Percentiles rank a stretch among this genome's conserved stretches.
Conservation (phyloP, 2,797 vertebrate genomes). For the Numenius phaeopus region DNA sequence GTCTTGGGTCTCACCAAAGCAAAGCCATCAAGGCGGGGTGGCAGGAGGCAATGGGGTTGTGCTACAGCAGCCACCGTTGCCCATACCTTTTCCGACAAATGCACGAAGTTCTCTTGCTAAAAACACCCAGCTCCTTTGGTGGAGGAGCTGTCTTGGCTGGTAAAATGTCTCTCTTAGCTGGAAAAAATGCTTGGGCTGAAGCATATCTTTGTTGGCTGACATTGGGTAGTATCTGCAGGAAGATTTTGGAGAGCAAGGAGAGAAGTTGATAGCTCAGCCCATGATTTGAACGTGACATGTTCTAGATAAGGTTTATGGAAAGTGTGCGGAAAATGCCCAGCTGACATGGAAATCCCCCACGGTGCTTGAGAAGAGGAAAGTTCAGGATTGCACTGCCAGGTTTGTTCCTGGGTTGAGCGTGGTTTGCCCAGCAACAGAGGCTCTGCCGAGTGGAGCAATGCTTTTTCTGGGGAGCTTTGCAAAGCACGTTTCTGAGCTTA, state of each 20-base stretch:
- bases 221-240: not conserved
- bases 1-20: not conserved
- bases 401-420: not conserved
- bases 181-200: conserved; percentile 20
- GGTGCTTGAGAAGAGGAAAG: not conserved
- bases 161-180: not conserved
- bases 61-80: rapidly evolving
- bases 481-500: not conserved
- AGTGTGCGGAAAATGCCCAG: not conserved
- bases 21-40: not conserved
- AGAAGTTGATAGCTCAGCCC: not conserved
- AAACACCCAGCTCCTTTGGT: not conserved
- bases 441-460: not conserved
- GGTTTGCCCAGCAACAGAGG: not conserved
- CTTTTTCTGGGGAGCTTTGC: not conserved
- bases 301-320: conserved; percentile 36
- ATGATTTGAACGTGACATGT: not conserved
- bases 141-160: not conserved
- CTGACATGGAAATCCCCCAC: not conserved
- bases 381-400: not conserved
- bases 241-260: not conserved
- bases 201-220: conserved; percentile 40
- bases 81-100: not conserved
- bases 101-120: not conserved
- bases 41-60: not conserved